Percentiles rank a stretch among this genome's conserved stretches.
Conservation (phyloP, 2,797 vertebrate species). For the Enteromius paludinosus region DNA sequence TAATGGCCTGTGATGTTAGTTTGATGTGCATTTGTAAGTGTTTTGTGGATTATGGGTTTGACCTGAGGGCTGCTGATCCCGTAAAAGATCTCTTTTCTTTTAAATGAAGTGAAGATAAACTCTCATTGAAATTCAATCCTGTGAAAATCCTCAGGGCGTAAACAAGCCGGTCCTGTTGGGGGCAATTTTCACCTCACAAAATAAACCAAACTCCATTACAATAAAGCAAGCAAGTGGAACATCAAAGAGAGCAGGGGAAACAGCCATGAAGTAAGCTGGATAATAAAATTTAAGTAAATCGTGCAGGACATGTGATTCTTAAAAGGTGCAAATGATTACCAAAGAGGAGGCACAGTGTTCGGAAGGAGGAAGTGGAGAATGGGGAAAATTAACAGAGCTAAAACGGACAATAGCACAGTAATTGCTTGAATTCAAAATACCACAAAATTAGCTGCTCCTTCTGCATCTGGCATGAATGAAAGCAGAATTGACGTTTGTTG, state of each 20-base stretch:
- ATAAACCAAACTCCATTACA: constrained; percentile 60
- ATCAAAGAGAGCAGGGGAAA: constrained; percentile 61
- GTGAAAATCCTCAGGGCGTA: constrained; percentile 62
- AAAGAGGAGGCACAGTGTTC: constrained; percentile 33
- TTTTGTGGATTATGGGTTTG: constrained; percentile 51
- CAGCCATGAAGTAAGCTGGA: constrained; percentile 48
- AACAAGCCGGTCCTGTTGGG: constrained; percentile 61
- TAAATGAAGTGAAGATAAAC: constrained; percentile 62
- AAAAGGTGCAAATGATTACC: constrained; percentile 49
- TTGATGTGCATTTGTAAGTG: constrained; percentile 56
- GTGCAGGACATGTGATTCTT: constrained; percentile 46
- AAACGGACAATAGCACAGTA: constrained; percentile 24
- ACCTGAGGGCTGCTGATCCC: constrained; percentile 53
- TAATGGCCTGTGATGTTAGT: constrained; percentile 46
- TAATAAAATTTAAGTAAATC: constrained; percentile 61
- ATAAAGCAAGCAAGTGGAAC: constrained; percentile 61
- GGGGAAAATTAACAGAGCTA: constrained; percentile 40
- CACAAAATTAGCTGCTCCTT: background rate
- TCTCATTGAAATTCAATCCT: constrained; percentile 63
- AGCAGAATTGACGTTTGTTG: constrained; percentile 20
- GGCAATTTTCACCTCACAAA: constrained; percentile 64
- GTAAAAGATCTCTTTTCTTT: constrained; percentile 48
- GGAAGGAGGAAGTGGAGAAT: constrained; percentile 27
- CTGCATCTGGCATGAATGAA: background rate
- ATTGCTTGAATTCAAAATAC: constrained; percentile 21